phyloP scores from a whole-genome alignment of 2,888 invertebrate genomes.

The Himalopsyche kuldschensis region DNA sequence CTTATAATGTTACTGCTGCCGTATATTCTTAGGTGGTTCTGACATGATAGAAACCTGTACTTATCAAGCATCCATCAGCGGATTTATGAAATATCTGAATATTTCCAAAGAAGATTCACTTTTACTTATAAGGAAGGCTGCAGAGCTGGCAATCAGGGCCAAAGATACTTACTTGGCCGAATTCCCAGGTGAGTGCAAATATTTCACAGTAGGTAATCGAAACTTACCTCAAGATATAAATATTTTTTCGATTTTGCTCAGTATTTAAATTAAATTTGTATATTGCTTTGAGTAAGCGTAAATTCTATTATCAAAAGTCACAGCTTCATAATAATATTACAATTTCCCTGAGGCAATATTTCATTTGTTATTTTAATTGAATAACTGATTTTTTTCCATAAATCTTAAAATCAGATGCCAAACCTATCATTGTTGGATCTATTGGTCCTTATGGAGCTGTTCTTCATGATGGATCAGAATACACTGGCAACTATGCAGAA shows the following conservation, averaged over 20 bases:
- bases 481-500: slow-evolving; percentile 69
- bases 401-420: slow-evolving; percentile 38
- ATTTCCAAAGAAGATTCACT: slow-evolving; percentile 63
- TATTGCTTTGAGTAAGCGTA: too few species aligned
- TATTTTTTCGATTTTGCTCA: neutral
- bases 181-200: slow-evolving; percentile 41
- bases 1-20: too few species aligned
- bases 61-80: slow-evolving; percentile 72
- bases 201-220: neutral
- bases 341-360: too few species aligned
- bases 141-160: slow-evolving; percentile 65
- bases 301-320: too few species aligned
- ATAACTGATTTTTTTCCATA: neutral
- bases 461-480: slow-evolving; percentile 80
- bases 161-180: slow-evolving; percentile 54
- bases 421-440: slow-evolving; percentile 72
- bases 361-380: too few species aligned
- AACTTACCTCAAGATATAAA: slow-evolving; percentile 33
- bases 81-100: slow-evolving; percentile 66
- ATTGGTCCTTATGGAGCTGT: slow-evolving; percentile 83
- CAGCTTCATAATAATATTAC: too few species aligned
- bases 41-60: slow-evolving; percentile 76
- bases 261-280: neutral
- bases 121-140: slow-evolving; percentile 66
- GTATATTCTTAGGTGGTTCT: slow-evolving; percentile 63